Conservation (phyloP, 2,113 vertebrate species). For the Oenanthe melanoleuca region DNA sequence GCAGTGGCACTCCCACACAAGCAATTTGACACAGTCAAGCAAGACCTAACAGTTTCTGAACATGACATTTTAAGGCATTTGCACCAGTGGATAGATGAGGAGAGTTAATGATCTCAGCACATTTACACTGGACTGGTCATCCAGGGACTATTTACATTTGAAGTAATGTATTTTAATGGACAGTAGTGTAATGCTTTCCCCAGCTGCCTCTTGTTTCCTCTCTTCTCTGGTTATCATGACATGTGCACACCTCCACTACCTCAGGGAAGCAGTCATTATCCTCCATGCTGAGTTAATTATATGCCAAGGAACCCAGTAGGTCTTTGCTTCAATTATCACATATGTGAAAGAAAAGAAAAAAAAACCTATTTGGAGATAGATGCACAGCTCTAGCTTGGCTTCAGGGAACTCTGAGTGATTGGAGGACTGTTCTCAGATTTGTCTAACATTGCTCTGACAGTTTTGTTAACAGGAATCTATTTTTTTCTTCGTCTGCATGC, state of each 20-base stretch:
- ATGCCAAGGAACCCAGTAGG: neutral
- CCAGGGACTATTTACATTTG: neutral
- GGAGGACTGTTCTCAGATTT: neutral
- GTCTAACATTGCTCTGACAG: neutral
- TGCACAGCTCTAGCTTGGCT: neutral
- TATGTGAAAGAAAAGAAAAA: neutral
- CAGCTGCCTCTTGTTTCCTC: neutral
- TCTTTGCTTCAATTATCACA: neutral
- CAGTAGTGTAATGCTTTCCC: neutral
- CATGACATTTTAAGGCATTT: neutral
- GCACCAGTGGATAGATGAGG: rapidly evolving
- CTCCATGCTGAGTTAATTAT: neutral
- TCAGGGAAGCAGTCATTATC: neutral
- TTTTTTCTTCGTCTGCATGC: neutral
- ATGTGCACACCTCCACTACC: neutral
- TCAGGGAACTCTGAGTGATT: neutral
- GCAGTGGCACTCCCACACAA: neutral
- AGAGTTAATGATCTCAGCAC: neutral
- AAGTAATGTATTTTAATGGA: neutral
- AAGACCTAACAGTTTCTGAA: neutral
- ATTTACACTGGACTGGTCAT: neutral
- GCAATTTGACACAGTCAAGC: neutral
- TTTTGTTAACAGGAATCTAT: neutral
- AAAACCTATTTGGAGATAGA: neutral
- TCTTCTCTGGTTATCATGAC: neutral